Percentiles rank a stretch among this genome's conserved stretches.
These are phyloP conservation scores for Phoenicopterus ruber DNA, from an alignment of 2,113 vertebrate genomes.

Conservation along the genomic window DNA sequence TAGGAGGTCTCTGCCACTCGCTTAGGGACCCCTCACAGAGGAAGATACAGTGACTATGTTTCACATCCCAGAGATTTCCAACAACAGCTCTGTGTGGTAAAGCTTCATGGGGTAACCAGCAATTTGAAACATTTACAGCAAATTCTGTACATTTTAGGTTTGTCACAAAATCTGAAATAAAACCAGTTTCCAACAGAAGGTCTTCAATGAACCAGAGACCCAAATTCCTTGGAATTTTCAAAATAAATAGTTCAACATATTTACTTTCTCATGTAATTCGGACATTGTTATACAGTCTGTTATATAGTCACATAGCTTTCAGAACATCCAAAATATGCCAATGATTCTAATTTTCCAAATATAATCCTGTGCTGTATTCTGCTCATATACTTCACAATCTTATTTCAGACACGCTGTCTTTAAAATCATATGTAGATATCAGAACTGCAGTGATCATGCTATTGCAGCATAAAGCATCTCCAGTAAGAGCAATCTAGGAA, in stretches of 20 bases:
- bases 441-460: not conserved
- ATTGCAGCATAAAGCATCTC: not conserved
- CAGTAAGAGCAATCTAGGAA: not conserved
- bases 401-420: not conserved
- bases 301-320: not conserved
- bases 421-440: not conserved
- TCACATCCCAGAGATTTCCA: not conserved
- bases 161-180: not conserved
- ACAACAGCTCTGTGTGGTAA: not conserved
- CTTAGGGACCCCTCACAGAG: not conserved
- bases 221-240: not conserved
- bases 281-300: not conserved
- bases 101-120: not conserved
- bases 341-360: not conserved
- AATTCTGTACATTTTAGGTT: not conserved
- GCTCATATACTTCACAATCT: not conserved
- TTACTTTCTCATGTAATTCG: not conserved
- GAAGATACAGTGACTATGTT: not conserved
- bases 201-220: not conserved
- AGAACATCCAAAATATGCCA: not conserved
- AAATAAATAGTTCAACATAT: not conserved
- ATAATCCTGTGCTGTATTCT: not conserved
- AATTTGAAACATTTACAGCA: not conserved
- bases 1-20: not conserved
- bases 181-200: not conserved